A percentile compares a stretch with the other conserved stretches of the same genome.
Evolutionary conservation across 1,140 invertebrate genomes (phyloP).

Genomic region (Drosophila parvula): DNA sequence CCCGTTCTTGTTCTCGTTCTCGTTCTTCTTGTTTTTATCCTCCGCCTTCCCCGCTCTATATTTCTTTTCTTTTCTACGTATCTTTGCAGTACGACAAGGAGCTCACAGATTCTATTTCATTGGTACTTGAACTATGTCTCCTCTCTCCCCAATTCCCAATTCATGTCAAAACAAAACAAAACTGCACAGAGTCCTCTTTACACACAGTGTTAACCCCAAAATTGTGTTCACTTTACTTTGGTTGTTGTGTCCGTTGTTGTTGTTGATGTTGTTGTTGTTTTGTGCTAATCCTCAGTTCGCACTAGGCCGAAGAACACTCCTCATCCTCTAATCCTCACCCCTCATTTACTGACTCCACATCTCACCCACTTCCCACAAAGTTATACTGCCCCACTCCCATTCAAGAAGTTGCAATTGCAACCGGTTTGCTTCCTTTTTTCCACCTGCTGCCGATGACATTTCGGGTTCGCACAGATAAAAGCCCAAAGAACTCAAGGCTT

Average conservation of each 20-base stretch:
- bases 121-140: slow-evolving; percentile 74
- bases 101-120: slow-evolving; percentile 84
- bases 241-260: slow-evolving; percentile 30
- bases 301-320: slow-evolving; percentile 12
- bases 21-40: slow-evolving; percentile 31
- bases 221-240: slow-evolving; percentile 33
- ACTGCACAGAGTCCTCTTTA: slow-evolving; percentile 13
- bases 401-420: slow-evolving; percentile 33
- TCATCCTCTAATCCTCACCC: slow-evolving; percentile 5
- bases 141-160: slow-evolving; percentile 4
- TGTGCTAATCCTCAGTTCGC: slow-evolving; percentile 33
- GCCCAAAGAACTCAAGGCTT: slow-evolving; percentile 42
- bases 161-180: slow-evolving; percentile 28
- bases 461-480: slow-evolving; percentile 39
- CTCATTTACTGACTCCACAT: slow-evolving; percentile 1
- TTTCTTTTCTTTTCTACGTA: slow-evolving; percentile 68
- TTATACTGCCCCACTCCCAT: slow-evolving; percentile 26
- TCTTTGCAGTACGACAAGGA: slow-evolving; percentile 84
- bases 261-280: slow-evolving; percentile 26
- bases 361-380: slow-evolving; percentile 36
- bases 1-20: slow-evolving; percentile 42
- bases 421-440: slow-evolving; percentile 42
- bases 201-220: slow-evolving; percentile 20
- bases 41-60: slow-evolving; percentile 43
- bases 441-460: slow-evolving; percentile 44